A percentile compares a stretch with the other conserved stretches of the same genome.
Evolutionary conservation across 2,888 invertebrate genomes (phyloP).

Genomic region (Dicranocentrus wangi): DNA sequence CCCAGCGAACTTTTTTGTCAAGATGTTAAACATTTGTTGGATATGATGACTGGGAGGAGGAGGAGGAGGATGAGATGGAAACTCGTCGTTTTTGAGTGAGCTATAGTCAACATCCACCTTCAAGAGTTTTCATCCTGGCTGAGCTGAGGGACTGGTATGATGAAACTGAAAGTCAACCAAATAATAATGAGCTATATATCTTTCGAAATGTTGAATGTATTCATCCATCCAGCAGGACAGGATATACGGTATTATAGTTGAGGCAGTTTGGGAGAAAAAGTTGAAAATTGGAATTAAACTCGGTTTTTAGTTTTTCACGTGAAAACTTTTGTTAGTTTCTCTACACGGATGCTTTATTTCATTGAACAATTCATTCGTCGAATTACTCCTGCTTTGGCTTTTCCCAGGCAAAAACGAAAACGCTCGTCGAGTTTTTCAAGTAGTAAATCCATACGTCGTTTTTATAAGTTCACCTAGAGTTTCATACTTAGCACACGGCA

Average conservation of each 20-base stretch:
- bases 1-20: conserved; percentile 4
- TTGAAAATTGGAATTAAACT: conserved; percentile 11
- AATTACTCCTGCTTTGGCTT: conserved; percentile 2
- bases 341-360: background rate
- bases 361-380: conserved; percentile 5
- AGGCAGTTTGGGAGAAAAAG: background rate
- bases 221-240: background rate
- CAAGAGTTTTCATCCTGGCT: background rate
- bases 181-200: conserved; percentile 13
- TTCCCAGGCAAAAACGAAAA: too few relatives aligned
- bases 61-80: background rate
- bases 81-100: background rate
- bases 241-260: background rate
- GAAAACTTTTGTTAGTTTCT: too few relatives aligned
- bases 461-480: background rate
- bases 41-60: background rate
- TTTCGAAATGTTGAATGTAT: background rate
- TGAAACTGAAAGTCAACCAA: conserved; percentile 8
- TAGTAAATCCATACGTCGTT: background rate
- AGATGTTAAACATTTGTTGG: background rate
- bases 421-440: too few relatives aligned
- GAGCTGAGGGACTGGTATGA: background rate
- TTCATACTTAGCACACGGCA: background rate
- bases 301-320: background rate
- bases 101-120: background rate